Percentiles rank a stretch among this genome's conserved stretches.
These are phyloP conservation scores for Xenops minutus DNA, from an alignment of 2,797 vertebrate genomes.

Conservation along the genomic window DNA sequence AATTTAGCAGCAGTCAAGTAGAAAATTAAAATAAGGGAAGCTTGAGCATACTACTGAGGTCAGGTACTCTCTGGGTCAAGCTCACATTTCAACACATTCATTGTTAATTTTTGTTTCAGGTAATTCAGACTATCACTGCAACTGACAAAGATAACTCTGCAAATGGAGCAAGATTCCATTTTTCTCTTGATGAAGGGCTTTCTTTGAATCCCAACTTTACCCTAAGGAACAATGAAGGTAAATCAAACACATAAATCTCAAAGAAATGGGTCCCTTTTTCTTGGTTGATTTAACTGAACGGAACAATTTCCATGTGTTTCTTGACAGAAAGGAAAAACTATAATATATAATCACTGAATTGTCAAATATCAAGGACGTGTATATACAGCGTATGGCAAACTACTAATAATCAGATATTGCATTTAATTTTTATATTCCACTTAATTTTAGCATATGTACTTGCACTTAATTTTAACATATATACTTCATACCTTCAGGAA, in stretches of 20 bases:
- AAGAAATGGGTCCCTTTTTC: not conserved
- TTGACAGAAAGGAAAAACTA: not conserved
- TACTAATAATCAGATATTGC: not conserved
- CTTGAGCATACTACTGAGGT: not conserved
- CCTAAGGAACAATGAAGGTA: conserved; percentile 98
- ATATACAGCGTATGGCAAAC: not conserved
- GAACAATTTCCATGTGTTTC: not conserved
- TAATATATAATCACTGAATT: not conserved
- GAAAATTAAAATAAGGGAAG: conserved; percentile 27
- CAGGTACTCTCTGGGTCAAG: not conserved
- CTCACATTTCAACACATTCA: conserved; percentile 13
- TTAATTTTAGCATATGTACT: not conserved
- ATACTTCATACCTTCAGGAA: not conserved
- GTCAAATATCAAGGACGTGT: not conserved
- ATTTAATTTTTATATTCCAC: not conserved
- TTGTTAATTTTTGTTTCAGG: conserved; percentile 76
- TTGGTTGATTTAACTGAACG: not conserved
- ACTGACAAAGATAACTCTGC: conserved; percentile 95
- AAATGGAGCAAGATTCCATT: conserved; percentile 92
- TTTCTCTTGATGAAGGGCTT: conserved; percentile 83
- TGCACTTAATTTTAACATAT: not conserved
- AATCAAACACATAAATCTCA: conserved; percentile 34
- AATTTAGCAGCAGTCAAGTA: conserved; percentile 10
- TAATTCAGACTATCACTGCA: conserved; percentile 92
- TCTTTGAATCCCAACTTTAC: conserved; percentile 95